phyloP scores from a whole-genome alignment of 2,113 vertebrate species.

The Epinephelus lanceolatus region DNA sequence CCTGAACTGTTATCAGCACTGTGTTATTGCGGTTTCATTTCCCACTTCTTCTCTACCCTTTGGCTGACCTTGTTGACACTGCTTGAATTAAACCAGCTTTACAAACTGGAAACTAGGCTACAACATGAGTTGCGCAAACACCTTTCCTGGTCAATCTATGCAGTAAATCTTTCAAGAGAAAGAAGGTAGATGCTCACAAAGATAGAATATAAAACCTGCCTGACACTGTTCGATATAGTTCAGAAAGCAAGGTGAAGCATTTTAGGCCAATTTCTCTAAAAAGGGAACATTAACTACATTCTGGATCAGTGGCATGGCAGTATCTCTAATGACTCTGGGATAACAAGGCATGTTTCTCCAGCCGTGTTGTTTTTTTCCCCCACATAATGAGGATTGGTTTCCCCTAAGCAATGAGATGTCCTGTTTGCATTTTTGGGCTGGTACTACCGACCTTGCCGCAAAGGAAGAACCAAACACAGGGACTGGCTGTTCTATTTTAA shows the following conservation, averaged over 20 bases:
- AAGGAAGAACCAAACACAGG: constrained; percentile 69
- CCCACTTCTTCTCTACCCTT: constrained; percentile 43
- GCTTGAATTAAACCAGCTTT: constrained; percentile 25
- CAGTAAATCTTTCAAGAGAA: neutral
- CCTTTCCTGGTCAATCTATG: constrained; percentile 3
- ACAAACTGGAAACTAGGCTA: constrained; percentile 34
- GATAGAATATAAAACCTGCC: constrained; percentile 9
- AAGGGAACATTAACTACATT: constrained; percentile 39
- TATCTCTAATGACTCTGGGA: constrained; percentile 61
- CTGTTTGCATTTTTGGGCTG: constrained; percentile 79
- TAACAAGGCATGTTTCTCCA: constrained; percentile 58
- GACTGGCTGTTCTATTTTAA: constrained; percentile 80
- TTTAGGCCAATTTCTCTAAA: constrained; percentile 23
- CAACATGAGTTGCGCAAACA: constrained; percentile 21
- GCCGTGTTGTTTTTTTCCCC: constrained; percentile 26
- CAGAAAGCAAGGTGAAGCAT: constrained; percentile 20
- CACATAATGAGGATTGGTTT: constrained; percentile 72
- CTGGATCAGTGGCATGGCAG: constrained; percentile 20
- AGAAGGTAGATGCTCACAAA: neutral
- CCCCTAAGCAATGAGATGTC: constrained; percentile 72
- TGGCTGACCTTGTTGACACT: constrained; percentile 40
- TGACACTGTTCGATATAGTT: neutral
- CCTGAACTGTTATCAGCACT: constrained; percentile 66
- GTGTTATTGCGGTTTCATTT: constrained; percentile 57
- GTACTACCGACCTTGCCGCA: constrained; percentile 47